Conservation (phyloP, 2,113 vertebrate species). For the Numenius arquata region DNA sequence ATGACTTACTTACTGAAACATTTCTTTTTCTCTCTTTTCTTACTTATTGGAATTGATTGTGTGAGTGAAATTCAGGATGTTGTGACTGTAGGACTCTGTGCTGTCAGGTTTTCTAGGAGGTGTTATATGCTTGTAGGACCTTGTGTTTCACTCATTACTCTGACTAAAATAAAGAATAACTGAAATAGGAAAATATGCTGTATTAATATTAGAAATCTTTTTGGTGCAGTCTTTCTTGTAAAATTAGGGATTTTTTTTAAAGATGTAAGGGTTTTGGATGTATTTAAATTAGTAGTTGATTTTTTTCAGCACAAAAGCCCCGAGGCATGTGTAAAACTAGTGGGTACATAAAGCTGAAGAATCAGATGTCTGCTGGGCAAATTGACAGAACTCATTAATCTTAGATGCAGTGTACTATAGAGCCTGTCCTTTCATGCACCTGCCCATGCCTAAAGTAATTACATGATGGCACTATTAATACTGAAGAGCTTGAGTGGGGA, state of each 20-base stretch:
- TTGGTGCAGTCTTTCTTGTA: slow-evolving; percentile 27
- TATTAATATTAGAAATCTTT: slow-evolving; percentile 38
- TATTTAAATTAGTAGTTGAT: slow-evolving; percentile 72
- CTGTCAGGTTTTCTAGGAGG: neutral
- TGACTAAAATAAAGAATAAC: slow-evolving; percentile 44
- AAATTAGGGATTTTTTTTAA: slow-evolving; percentile 32
- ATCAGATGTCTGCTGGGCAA: slow-evolving; percentile 84
- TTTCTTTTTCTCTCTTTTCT: neutral
- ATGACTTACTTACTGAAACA: slow-evolving; percentile 48
- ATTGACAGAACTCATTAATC: slow-evolving; percentile 89
- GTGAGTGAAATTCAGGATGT: slow-evolving; percentile 26
- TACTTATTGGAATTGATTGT: slow-evolving; percentile 9
- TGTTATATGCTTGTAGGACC: neutral
- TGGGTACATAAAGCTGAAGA: slow-evolving; percentile 76
- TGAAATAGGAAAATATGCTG: neutral
- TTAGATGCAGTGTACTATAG: slow-evolving; percentile 74
- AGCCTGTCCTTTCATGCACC: slow-evolving; percentile 83
- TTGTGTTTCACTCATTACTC: slow-evolving; percentile 18
- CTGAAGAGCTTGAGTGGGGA: slow-evolving; percentile 76
- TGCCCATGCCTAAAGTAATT: slow-evolving; percentile 83
- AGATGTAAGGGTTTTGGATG: slow-evolving; percentile 33
- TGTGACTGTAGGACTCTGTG: neutral
- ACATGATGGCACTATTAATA: slow-evolving; percentile 85
- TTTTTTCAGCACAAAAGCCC: slow-evolving; percentile 55
- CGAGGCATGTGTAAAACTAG: slow-evolving; percentile 74